Conservation (phyloP, 2,797 vertebrate genomes). For the Perodicticus potto region DNA sequence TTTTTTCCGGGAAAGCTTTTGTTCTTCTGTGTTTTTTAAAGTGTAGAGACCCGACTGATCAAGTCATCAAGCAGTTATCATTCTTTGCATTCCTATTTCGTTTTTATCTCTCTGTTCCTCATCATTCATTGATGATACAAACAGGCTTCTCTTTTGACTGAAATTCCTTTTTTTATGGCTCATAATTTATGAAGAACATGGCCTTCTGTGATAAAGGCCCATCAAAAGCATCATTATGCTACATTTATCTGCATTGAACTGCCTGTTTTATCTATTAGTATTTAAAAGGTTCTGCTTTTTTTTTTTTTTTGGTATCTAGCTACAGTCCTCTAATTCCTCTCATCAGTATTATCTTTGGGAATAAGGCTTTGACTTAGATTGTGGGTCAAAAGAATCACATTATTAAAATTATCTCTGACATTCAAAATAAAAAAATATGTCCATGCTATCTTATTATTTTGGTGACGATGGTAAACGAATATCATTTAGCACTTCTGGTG, state of each 20-base stretch:
- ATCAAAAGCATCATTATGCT: slow-evolving; percentile 86
- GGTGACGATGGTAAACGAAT: slow-evolving; percentile 72
- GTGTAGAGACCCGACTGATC: slow-evolving; percentile 60
- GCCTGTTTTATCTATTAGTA: slow-evolving; percentile 78
- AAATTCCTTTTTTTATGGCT: slow-evolving; percentile 78
- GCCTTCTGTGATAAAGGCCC: slow-evolving; percentile 82
- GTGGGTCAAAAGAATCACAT: slow-evolving; percentile 53
- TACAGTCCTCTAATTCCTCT: slow-evolving; percentile 72
- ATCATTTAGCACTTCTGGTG: slow-evolving; percentile 66
- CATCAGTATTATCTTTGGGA: slow-evolving; percentile 79
- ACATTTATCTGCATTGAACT: slow-evolving; percentile 78
- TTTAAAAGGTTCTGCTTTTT: slow-evolving; percentile 79
- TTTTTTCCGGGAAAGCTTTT: slow-evolving; percentile 70
- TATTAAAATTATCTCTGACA: slow-evolving; percentile 77
- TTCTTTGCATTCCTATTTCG: slow-evolving; percentile 71
- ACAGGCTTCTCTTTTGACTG: slow-evolving; percentile 82
- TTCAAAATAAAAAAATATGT: slow-evolving; percentile 73
- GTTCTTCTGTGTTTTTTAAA: slow-evolving; percentile 73
- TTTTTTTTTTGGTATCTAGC: slow-evolving; percentile 25
- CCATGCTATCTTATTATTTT: slow-evolving; percentile 73
- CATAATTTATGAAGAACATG: slow-evolving; percentile 84
- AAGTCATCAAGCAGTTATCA: slow-evolving; percentile 79
- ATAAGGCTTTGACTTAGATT: slow-evolving; percentile 75
- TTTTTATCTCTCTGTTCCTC: slow-evolving; percentile 77
- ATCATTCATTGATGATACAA: slow-evolving; percentile 80